Evolutionary conservation across 2,888 invertebrate genomes (phyloP), one percentile per base, ranked within the genome.

Genomic region (Mythimna vitellina): DNA sequence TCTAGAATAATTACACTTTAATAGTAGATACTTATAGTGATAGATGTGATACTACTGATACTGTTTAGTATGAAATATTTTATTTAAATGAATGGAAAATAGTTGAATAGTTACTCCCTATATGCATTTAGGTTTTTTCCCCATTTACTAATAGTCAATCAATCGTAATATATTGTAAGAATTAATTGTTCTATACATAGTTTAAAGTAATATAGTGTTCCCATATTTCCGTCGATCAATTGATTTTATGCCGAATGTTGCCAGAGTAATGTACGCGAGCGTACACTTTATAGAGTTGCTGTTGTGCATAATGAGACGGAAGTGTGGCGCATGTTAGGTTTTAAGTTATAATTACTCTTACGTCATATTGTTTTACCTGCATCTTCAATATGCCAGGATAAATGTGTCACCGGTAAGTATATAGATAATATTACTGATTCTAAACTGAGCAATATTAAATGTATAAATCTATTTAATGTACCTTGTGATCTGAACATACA

Each of bases 91-190:
- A 91, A 92, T 90, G 87, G 89, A 90, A 90, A 87, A 89, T 91
- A 91, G 87, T 87, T 89, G 69, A 88, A 90, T 90, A 92, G 88
- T 89, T 84, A 87, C 88, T 89, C 91, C 92, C 84, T 88, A 77
- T 85, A 80, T 90, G 95, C 95, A 95, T 95, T 95, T 95, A 94
- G 94, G 89, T 90, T 91, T 89, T 90, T 89, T 66, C 88, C 88
- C 88, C 81, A 79, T 82, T 89, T 85, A 87, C 81, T 86, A 82
- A 87, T 91, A 90, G 90, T 89, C 86, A 90, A 89, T 89, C 89
- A 88, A 89, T 90, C 88, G 84, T 92, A 90, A 88, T 90, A 87
- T 80, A 84, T 89, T 85, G 83, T 87, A 86, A 87, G 88, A 90
- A 85, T 82, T 83, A 84, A 83, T 83, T 88, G 81, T 85, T 87